Conservation (phyloP, 2,797 vertebrate genomes). For the Notolepis coatsorum region DNA sequence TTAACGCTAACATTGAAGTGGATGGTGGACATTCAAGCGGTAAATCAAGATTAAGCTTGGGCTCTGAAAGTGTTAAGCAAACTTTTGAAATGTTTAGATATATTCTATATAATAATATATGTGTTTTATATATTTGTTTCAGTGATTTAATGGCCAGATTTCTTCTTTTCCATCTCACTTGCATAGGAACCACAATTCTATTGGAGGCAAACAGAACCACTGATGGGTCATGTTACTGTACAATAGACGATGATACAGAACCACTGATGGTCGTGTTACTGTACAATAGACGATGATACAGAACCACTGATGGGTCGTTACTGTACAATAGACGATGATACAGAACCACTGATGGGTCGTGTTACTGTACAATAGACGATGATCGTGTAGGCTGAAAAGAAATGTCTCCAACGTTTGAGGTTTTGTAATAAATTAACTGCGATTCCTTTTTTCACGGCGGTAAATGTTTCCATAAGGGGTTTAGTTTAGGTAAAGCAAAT, state of each 20-base stretch:
- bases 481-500: constrained; percentile 46
- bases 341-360: no score
- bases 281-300: no score
- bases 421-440: constrained; percentile 43
- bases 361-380: constrained; percentile 39
- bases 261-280: no score
- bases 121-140: constrained; percentile 45
- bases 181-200: constrained; percentile 82
- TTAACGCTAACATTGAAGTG: no score
- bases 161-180: constrained; percentile 64
- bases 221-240: constrained; percentile 41
- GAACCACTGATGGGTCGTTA: no score
- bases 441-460: constrained; percentile 49
- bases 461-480: constrained; percentile 36
- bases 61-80: no score
- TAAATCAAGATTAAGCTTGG: no score
- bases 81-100: no score
- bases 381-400: constrained; percentile 34
- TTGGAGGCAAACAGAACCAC: constrained; percentile 57
- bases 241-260: no score
- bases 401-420: constrained; percentile 29
- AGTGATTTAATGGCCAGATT: constrained; percentile 40
- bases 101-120: constrained; percentile 10
- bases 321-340: no score
- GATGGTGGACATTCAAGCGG: no score